Percentiles rank a stretch among this genome's conserved stretches.
phyloP scores from a whole-genome alignment of 2,888 invertebrate genomes.

The Xanthorhoe designata region DNA sequence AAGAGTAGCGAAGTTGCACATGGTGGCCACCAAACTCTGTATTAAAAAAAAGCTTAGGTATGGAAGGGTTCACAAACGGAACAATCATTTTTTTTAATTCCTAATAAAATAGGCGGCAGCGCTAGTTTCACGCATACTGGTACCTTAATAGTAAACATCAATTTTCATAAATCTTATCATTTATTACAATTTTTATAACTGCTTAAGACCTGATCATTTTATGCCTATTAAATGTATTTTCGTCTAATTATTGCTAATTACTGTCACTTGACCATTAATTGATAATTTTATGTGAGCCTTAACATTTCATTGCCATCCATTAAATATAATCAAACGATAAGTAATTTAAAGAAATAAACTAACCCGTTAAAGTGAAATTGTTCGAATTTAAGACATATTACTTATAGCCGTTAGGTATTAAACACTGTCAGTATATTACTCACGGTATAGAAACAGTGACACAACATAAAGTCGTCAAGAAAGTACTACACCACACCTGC shows the following conservation, averaged over 20 bases:
- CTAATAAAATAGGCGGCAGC: no score
- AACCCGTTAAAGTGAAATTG: background rate
- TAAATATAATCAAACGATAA: background rate
- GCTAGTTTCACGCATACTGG: no score
- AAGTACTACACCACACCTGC: slow-evolving; percentile 61
- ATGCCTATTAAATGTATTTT: background rate
- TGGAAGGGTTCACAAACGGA: no score
- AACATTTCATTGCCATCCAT: slow-evolving; percentile 12
- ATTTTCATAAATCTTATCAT: background rate
- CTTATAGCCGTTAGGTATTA: slow-evolving; percentile 26
- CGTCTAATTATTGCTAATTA: background rate
- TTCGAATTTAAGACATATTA: slow-evolving; percentile 9
- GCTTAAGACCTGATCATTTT: background rate
- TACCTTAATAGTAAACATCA: background rate
- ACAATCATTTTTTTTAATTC: no score
- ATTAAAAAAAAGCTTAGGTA: no score
- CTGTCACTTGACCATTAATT: slow-evolving; percentile 2
- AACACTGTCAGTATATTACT: slow-evolving; percentile 40
- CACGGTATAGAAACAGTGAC: slow-evolving; percentile 42
- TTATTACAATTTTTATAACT: background rate
- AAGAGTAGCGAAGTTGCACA: no score
- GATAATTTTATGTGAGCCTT: slow-evolving; percentile 6
- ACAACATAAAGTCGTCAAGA: slow-evolving; percentile 47
- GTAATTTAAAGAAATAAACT: background rate
- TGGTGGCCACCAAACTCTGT: no score